phyloP scores from a whole-genome alignment of 2,113 vertebrate species.

The Nannospalax galili region DNA sequence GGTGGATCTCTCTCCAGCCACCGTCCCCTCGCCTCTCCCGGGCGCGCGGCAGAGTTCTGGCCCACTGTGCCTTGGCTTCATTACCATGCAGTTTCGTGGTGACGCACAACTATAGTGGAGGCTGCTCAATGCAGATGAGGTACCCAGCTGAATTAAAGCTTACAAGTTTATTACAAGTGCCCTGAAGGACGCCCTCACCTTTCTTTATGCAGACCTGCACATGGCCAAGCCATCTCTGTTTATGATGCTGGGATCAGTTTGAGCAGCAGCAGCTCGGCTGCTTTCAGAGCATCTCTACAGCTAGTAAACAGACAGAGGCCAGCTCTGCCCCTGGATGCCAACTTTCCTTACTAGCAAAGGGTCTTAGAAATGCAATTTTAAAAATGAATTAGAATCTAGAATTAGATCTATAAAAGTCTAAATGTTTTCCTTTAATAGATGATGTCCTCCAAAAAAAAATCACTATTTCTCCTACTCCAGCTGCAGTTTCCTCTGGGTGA shows the following conservation, averaged over 20 bases:
- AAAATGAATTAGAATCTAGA: slow-evolving; percentile 27
- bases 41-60: slow-evolving; percentile 79
- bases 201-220: slow-evolving; percentile 61
- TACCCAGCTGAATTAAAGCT: slow-evolving; percentile 69
- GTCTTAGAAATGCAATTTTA: slow-evolving; percentile 9
- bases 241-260: not conserved
- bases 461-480: not conserved
- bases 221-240: not conserved
- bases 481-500: slow-evolving; percentile 1
- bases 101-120: slow-evolving; percentile 84
- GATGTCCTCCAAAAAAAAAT: not conserved
- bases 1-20: slow-evolving; percentile 65
- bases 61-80: slow-evolving; percentile 82
- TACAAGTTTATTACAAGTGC: slow-evolving; percentile 67
- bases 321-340: slow-evolving; percentile 65
- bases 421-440: slow-evolving; percentile 52
- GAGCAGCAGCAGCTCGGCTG: not conserved
- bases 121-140: slow-evolving; percentile 86
- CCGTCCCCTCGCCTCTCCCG: slow-evolving; percentile 74
- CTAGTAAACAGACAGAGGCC: slow-evolving; percentile 56
- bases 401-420: slow-evolving; percentile 53
- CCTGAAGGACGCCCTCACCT: slow-evolving; percentile 83
- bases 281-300: not conserved
- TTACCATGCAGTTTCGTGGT: slow-evolving; percentile 84
- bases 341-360: slow-evolving; percentile 59